Base-by-base conservation (phyloP, 2,888 invertebrate species). In the Vanessa cardui region DNA sequence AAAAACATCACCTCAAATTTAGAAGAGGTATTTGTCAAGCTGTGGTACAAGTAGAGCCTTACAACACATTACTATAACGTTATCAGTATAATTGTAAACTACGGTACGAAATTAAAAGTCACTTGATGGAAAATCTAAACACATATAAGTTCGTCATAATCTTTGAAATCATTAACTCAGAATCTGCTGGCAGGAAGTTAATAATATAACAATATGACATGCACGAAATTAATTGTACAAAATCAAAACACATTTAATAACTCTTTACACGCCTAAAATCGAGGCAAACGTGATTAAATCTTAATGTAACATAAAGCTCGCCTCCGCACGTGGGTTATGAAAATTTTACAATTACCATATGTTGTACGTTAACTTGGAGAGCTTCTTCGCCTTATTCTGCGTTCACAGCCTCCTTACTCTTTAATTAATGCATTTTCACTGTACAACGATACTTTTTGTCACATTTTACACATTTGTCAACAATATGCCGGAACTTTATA, bases 321-420 rank as follows among this genome's bases (percentile, higher is more conserved):
- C 45, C 31, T 58, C 16, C 58, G 64, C 44, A 63, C 64, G 60
- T 63, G 70, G 64, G 61, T 63, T 70, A 72, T 70, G 69, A 70
- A 72, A 64, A 70, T 70, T 72, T 70, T 70, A 64, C 72, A 72
- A 72, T 70, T 72, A 72, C 66, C 67, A 67, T 69, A 63, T 58
- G 63, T 68, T 60, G 59, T 58, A 62, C 66, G 67, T 69, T 69
- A 60, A 68, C 58, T 70, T 72, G 65, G 64, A 68, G 68, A 68
- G 68, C 54, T 70, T 61, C 58, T 65, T 64, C 71, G 69, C 59
- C 63, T 68, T 66, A 72, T 70, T 72, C 64, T 65, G 52, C 62
- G 64, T 65, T 69, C 66, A 61, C 54, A 44, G 60, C 62, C 33
- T 52, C 60, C 46, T 63, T 67, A 61, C 68, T 61, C 56, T 58